These are phyloP conservation scores for Synodontis membranacea DNA, from an alignment of 2,113 vertebrate species.

Conservation along the genomic window DNA sequence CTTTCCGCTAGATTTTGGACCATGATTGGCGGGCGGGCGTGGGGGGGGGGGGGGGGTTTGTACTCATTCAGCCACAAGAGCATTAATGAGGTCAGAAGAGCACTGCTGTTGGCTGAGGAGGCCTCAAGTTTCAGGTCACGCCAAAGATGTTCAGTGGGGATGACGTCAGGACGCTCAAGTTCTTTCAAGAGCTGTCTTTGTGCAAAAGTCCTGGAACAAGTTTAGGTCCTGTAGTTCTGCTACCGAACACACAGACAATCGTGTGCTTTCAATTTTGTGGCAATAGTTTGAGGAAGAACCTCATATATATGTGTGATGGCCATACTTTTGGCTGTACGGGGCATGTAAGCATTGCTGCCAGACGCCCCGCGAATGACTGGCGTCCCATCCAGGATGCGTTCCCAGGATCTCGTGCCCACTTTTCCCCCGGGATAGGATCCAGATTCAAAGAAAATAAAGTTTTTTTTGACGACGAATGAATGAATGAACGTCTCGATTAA, in stretches of 20 bases:
- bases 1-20: neutral
- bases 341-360: no score
- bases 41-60: no score
- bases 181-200: no score
- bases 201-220: no score
- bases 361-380: neutral
- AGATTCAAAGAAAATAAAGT: no score
- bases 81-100: neutral
- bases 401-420: neutral
- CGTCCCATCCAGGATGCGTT: neutral
- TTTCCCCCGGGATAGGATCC: neutral
- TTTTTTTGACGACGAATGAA: no score
- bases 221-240: no score
- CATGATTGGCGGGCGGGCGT: no score
- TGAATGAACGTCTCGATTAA: no score
- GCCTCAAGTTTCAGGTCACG: neutral
- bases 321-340: no score
- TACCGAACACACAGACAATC: no score
- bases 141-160: neutral
- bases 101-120: neutral
- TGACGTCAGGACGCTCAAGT: neutral
- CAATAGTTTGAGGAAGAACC: neutral
- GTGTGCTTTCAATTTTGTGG: no score
- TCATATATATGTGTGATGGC: neutral
- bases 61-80: neutral